A percentile compares a stretch with the other conserved stretches of the same genome.
Conservation (phyloP, 2,888 invertebrate species). For the Caenorhabditis uteleia region DNA sequence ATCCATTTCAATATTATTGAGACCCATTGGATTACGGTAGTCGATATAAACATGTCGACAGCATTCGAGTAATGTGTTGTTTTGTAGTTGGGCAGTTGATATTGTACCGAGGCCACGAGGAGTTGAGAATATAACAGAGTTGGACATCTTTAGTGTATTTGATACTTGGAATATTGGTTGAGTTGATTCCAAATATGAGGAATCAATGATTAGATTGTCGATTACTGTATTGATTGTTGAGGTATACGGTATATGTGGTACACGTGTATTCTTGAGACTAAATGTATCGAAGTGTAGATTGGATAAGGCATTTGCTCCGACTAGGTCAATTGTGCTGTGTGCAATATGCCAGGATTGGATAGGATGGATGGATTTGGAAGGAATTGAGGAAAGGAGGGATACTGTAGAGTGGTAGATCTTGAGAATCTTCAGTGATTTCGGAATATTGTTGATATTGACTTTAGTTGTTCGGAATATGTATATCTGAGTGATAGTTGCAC, state of each 20-base stretch:
- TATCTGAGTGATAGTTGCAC: conserved; percentile 13
- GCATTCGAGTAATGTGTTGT: conserved; percentile 36
- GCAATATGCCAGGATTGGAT: conserved; percentile 15
- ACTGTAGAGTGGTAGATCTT: conserved; percentile 33
- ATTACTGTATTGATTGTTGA: conserved; percentile 11
- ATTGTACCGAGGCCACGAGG: conserved; percentile 22
- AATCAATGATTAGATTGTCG: conserved; percentile 11
- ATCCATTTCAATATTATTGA: conserved; percentile 18
- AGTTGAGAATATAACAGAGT: conserved; percentile 29
- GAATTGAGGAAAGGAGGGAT: conserved; percentile 2
- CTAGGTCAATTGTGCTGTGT: conserved; percentile 12
- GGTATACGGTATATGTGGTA: conserved; percentile 7
- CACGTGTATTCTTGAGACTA: conserved; percentile 2
- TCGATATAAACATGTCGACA: conserved; percentile 16
- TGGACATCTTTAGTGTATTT: conserved; percentile 11
- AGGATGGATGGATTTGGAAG: not conserved
- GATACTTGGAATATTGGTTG: conserved; percentile 22
- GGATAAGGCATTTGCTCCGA: conserved; percentile 1
- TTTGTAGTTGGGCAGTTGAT: conserved; percentile 30
- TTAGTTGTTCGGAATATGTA: conserved; percentile 28
- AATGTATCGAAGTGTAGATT: conserved; percentile 7
- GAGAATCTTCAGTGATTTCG: conserved; percentile 8
- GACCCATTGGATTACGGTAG: conserved; percentile 10
- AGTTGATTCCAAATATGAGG: conserved; percentile 14
- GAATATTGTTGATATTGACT: conserved; percentile 3